These are phyloP conservation scores for Cyphomyrus plagiostoma DNA, from an alignment of 2,113 vertebrate species.

Conservation along the genomic window DNA sequence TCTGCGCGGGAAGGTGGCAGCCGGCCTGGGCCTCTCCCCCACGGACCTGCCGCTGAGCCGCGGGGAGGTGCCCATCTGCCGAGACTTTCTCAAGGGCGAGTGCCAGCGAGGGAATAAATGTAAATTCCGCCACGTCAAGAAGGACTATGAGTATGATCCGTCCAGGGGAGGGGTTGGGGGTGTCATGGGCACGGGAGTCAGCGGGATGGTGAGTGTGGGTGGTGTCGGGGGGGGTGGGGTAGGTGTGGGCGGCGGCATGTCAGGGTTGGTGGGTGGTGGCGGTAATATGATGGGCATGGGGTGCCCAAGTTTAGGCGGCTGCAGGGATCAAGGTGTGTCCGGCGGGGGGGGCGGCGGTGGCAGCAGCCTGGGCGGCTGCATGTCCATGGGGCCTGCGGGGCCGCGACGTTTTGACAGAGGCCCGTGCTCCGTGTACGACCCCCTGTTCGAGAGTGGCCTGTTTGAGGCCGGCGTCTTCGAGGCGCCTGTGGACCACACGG, in stretches of 20 bases:
- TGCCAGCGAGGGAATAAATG: constrained; percentile 91
- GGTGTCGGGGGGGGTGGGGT: constrained; percentile 42
- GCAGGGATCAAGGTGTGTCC: constrained; percentile 56
- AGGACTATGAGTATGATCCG: constrained; percentile 80
- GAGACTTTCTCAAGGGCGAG: constrained; percentile 90
- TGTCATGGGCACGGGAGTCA: constrained; percentile 48
- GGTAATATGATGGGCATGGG: constrained; percentile 57
- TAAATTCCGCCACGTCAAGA: constrained; percentile 87
- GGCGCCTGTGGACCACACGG: constrained; percentile 73
- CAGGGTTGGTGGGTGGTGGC: constrained; percentile 56
- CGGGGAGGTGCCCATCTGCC: constrained; percentile 88
- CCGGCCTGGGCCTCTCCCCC: constrained; percentile 79
- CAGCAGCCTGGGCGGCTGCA: constrained; percentile 49
- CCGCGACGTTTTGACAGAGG: constrained; percentile 66
- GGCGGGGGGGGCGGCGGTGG: constrained; percentile 46
- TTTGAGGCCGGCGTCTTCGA: constrained; percentile 75
- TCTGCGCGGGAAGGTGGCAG: constrained; percentile 84
- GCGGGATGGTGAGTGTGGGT: constrained; percentile 52
- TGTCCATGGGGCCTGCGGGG: constrained; percentile 49
- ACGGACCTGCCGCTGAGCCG: constrained; percentile 87
- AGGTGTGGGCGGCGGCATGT: constrained; percentile 53
- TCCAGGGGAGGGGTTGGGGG: constrained; percentile 54
- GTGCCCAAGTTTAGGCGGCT: constrained; percentile 57
- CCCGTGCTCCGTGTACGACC: constrained; percentile 61
- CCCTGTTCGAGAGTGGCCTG: constrained; percentile 64